phyloP scores from a whole-genome alignment of 2,113 vertebrate species.

The Anhinga anhinga region DNA sequence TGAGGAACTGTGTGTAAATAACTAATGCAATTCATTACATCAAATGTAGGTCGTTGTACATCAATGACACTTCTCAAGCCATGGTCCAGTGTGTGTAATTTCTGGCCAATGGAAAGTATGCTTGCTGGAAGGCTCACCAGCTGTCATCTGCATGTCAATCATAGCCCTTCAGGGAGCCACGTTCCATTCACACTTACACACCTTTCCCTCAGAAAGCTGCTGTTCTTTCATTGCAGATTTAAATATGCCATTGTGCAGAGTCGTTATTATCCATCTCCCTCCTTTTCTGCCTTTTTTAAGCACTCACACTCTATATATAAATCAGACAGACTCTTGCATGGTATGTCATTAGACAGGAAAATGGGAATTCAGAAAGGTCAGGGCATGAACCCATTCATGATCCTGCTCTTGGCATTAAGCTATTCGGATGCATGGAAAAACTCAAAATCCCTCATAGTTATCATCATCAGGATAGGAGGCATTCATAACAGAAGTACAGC shows the following conservation, averaged over 20 bases:
- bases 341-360: neutral
- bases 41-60: constrained; percentile 36
- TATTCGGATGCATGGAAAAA: neutral
- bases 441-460: neutral
- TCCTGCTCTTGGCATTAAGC: neutral
- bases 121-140: neutral
- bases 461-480: neutral
- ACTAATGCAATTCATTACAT: constrained; percentile 26
- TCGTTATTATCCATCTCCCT: neutral
- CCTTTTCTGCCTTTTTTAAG: neutral
- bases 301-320: neutral
- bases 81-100: neutral
- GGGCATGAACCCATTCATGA: neutral
- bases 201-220: neutral
- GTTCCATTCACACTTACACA: neutral
- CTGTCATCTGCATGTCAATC: neutral
- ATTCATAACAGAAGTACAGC: neutral
- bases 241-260: neutral
- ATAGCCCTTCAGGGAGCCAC: neutral
- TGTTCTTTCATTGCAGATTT: neutral
- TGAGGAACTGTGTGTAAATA: constrained; percentile 28
- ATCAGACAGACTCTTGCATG: neutral
- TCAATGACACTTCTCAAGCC: neutral
- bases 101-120: neutral
- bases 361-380: constrained; percentile 22